Evolutionary conservation across 1,140 invertebrate genomes (phyloP), one percentile per base, ranked within the genome.

Genomic region (Drosophila eugracilis): DNA sequence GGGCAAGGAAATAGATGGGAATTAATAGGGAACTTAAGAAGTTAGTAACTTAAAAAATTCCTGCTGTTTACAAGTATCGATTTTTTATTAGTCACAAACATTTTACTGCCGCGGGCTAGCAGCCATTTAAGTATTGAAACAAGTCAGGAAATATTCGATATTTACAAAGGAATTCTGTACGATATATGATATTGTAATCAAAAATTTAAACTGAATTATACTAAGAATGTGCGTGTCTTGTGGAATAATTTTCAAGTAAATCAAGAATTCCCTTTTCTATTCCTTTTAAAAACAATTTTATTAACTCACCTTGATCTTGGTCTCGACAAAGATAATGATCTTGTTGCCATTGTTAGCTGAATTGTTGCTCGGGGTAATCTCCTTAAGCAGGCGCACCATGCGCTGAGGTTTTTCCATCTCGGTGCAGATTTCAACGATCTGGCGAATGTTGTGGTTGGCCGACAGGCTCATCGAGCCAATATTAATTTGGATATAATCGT

Each of bases 391-490:
- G 62, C 94, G 94, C 36, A 95, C 94, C 17, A 99, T 92, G 90
- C 97, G 98, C 9, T 91, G 91, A 90, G 97, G 96, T 80, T 98
- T 98, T 78, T 98, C 97, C 83, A 95, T 94, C 89, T 98, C 98
- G 79, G 97, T 95, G 91, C 97, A 99, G 7, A 99, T 96, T 86
- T 99, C 98, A 70, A 99, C 94, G 57, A 99, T 98, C 92, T 99
- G 98, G 12, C 96, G 94, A 60, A 99, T 99, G 81, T 99, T 99
- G 89, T 99, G 98, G 92, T 99, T 99, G 6, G 99, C 99, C 55
- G 97, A 95, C 3, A 99, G 92, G 66, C 96, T 96, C 45, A 99
- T 92, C 5, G 98, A 98, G 7, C 99, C 99, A 92, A 99, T 97
- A 89, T 99, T 99, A 4, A 99, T 95, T 86, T 96, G 95, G 50